Evolutionary conservation across 2,113 vertebrate species (phyloP).

Genomic region (Engystomops pustulosus): DNA sequence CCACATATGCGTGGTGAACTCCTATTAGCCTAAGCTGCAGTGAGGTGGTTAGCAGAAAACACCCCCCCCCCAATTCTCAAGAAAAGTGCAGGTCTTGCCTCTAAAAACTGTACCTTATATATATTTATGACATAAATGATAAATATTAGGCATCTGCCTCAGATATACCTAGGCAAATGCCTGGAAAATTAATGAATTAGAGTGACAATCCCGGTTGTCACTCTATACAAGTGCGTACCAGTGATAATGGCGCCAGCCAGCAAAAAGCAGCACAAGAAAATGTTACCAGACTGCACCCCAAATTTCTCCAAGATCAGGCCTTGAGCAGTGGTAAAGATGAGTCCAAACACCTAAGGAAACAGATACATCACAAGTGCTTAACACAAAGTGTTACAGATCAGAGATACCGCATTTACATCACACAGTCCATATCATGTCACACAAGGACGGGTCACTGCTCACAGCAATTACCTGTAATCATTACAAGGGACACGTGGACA

Average conservation of each 20-base stretch:
- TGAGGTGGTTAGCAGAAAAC: no score
- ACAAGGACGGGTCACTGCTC: background rate
- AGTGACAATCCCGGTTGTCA: no score
- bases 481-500: background rate
- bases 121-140: no score
- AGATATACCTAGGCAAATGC: no score
- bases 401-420: background rate
- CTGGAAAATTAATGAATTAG: background rate
- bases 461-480: background rate
- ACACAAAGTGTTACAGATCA: background rate
- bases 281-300: constrained; percentile 82
- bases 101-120: no score
- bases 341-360: constrained; percentile 86
- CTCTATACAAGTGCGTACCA: constrained; percentile 71
- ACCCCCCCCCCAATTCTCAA: no score
- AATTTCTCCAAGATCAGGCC: constrained; percentile 86
- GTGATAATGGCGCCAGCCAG: constrained; percentile 83
- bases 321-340: constrained; percentile 91
- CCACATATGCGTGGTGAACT: no score
- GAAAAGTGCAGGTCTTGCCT: no score
- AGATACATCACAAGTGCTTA: background rate
- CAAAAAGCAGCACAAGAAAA: constrained; percentile 87
- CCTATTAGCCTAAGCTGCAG: no score
- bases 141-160: no score
- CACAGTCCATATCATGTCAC: background rate